phyloP scores from a whole-genome alignment of 2,888 invertebrate genomes.

The Diabrotica balteata region DNA sequence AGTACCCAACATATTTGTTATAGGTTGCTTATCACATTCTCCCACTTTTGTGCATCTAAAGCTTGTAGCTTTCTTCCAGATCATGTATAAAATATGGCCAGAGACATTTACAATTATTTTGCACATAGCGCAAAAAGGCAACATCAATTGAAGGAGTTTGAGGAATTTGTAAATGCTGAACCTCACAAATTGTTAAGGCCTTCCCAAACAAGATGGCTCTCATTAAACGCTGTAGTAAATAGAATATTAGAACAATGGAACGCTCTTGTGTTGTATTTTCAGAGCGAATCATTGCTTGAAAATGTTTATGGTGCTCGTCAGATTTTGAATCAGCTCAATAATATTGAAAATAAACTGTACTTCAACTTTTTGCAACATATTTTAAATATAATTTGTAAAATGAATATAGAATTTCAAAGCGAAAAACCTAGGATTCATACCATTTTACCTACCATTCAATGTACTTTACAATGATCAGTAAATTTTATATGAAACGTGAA shows the following conservation, averaged over 20 bases:
- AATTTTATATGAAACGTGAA: slow-evolving; percentile 5
- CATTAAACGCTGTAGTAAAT: slow-evolving; percentile 8
- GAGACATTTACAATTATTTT: slow-evolving; percentile 16
- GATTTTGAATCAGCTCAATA: slow-evolving; percentile 13
- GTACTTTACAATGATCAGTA: slow-evolving; percentile 10
- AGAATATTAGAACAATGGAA: slow-evolving; percentile 13
- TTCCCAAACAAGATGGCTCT: slow-evolving; percentile 15
- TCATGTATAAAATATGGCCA: slow-evolving; percentile 8
- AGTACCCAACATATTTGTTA: slow-evolving; percentile 13
- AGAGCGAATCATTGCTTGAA: slow-evolving; percentile 3
- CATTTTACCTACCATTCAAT: slow-evolving; percentile 3
- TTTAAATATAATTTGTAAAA: slow-evolving; percentile 12
- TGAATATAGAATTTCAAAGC: slow-evolving; percentile 16
- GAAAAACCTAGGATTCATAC: slow-evolving; percentile 8
- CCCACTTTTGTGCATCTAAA: slow-evolving; percentile 12
- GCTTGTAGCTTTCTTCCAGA: slow-evolving; percentile 3
- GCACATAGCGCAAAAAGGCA: slow-evolving; percentile 16
- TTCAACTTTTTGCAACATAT: slow-evolving; percentile 12
- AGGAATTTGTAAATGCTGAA: slow-evolving; percentile 5
- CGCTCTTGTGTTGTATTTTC: slow-evolving; percentile 9
- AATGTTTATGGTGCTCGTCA: slow-evolving; percentile 3
- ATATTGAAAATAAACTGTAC: slow-evolving; percentile 15
- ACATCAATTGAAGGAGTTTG: slow-evolving; percentile 8
- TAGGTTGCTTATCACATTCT: slow-evolving; percentile 16
- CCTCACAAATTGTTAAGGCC: slow-evolving; percentile 17